Conservation (phyloP, 2,888 invertebrate species). For the Taenaris catops region DNA sequence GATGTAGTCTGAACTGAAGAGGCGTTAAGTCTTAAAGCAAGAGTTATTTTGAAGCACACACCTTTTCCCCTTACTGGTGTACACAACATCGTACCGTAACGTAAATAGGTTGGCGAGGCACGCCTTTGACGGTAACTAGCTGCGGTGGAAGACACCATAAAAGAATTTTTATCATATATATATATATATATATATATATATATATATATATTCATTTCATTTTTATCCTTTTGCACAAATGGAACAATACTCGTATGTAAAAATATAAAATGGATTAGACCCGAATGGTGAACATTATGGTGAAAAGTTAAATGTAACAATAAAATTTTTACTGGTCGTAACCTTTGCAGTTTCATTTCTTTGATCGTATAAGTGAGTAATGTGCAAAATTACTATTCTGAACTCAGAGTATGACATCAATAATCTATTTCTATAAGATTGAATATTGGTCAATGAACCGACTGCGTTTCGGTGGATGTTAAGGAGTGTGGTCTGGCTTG, state of each 20-base stretch:
- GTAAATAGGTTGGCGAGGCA: no score
- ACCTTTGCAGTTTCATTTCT: constrained; percentile 9
- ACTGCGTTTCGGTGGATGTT: constrained; percentile 45
- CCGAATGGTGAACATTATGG: background rate
- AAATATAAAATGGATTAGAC: constrained; percentile 3
- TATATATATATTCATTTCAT: background rate
- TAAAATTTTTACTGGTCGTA: constrained; percentile 8
- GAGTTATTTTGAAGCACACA: no score
- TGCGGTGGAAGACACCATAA: no score
- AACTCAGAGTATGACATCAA: background rate
- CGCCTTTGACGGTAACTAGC: no score
- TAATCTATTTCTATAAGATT: constrained; percentile 2
- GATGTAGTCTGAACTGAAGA: no score
- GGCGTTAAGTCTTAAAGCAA: no score
- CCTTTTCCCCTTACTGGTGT: no score
- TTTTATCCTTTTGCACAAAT: background rate
- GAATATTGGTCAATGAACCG: constrained; percentile 48
- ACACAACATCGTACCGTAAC: no score
- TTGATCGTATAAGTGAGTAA: constrained; percentile 5
- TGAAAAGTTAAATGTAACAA: constrained; percentile 3
- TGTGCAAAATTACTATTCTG: constrained; percentile 2
- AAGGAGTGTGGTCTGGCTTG: constrained; percentile 36
- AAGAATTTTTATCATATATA: constrained; percentile 7
- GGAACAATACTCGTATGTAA: no score
- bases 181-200: no score